Conservation (phyloP, 92 coral and sea anemone species). For the Galaxea fascicularis region DNA sequence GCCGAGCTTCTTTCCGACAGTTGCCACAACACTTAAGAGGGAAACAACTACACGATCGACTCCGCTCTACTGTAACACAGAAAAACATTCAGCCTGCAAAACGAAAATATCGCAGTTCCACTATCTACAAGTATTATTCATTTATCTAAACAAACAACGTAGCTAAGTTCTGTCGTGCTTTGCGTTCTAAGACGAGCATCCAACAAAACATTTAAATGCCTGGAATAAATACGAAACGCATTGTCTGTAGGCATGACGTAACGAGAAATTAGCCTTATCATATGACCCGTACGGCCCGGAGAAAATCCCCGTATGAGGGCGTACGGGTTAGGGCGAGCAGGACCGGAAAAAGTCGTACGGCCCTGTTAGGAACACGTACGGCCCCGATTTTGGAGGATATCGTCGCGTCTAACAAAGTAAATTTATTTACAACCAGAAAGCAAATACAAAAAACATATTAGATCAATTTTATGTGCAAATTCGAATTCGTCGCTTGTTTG, state of each 20-base stretch:
- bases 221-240: neutral
- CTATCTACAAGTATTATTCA: neutral
- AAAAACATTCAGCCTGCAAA: neutral
- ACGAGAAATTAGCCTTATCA: too few relatives aligned
- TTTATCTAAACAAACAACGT: neutral
- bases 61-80: neutral
- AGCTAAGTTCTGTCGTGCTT: neutral
- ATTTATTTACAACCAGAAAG: too few relatives aligned
- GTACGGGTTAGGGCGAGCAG: too few relatives aligned
- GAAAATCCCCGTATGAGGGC: too few relatives aligned
- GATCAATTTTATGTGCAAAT: too few relatives aligned
- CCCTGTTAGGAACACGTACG: too few relatives aligned
- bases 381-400: too few relatives aligned
- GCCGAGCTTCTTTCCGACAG: neutral
- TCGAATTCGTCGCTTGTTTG: too few relatives aligned
- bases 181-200: neutral
- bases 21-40: constrained; percentile 2
- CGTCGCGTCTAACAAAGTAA: too few relatives aligned
- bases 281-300: too few relatives aligned
- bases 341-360: too few relatives aligned
- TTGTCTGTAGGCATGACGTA: neutral
- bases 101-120: neutral
- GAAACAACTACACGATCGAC: neutral
- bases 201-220: neutral
- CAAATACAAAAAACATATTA: too few relatives aligned